Percentiles rank a stretch among this genome's conserved stretches.
phyloP scores from a whole-genome alignment of 2,113 vertebrate species.

The Dicaeum eximium region DNA sequence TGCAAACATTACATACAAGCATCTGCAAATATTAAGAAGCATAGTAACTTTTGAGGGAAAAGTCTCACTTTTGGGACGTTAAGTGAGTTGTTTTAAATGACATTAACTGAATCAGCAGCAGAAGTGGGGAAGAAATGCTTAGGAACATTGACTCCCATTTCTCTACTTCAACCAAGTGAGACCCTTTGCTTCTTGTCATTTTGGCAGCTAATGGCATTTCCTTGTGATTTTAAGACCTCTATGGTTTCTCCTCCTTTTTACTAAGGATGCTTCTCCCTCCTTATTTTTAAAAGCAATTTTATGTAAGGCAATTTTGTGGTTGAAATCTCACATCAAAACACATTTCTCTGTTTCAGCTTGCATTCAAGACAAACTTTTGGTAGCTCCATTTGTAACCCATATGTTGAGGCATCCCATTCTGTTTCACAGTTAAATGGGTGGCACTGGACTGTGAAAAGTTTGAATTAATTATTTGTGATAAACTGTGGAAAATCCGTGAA shows the following conservation, averaged over 20 bases:
- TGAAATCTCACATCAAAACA: constrained; percentile 55
- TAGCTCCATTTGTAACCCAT: constrained; percentile 60
- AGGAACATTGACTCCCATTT: not conserved
- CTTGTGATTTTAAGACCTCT: not conserved
- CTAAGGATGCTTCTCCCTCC: not conserved
- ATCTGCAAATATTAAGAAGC: not conserved
- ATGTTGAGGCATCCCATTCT: constrained; percentile 53
- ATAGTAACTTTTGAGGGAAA: not conserved
- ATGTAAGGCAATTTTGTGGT: constrained; percentile 27
- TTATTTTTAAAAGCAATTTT: not conserved
- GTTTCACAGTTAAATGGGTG: constrained; percentile 57
- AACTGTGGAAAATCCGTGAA: constrained; percentile 52
- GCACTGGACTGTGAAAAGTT: constrained; percentile 50
- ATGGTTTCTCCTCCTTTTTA: not conserved
- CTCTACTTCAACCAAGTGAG: not conserved
- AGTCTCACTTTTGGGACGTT: not conserved
- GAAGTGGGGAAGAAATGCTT: not conserved
- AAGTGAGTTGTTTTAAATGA: not conserved
- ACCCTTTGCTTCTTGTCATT: not conserved
- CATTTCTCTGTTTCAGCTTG: constrained; percentile 52
- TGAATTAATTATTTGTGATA: constrained; percentile 60
- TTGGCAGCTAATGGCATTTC: not conserved
- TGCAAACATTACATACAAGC: not conserved
- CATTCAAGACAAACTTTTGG: constrained; percentile 62
- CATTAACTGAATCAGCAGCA: not conserved